Percentiles rank a stretch among this genome's conserved stretches.
phyloP scores from a whole-genome alignment of 2,888 invertebrate genomes.

The Dinocampus coccinellae region DNA sequence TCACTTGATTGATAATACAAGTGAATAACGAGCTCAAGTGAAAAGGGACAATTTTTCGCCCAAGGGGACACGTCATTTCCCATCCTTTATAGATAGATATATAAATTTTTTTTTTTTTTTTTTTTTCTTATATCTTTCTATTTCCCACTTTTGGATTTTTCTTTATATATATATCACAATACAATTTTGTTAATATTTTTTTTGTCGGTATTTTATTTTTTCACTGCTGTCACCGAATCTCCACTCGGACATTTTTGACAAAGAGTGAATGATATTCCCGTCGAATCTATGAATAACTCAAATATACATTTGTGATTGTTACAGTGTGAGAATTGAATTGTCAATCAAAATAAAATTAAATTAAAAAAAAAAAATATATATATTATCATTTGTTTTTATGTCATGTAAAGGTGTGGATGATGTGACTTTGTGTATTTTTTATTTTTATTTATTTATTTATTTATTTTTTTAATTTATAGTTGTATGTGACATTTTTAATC shows the following conservation, averaged over 20 bases:
- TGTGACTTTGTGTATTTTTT: neutral
- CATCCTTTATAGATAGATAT: neutral
- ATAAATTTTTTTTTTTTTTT: neutral
- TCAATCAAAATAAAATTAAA: neutral
- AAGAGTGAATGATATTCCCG: neutral
- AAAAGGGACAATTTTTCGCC: constrained; percentile 6
- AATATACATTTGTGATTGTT: neutral
- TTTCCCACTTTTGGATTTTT: no score
- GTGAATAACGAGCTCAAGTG: constrained; percentile 23
- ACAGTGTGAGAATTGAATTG: neutral
- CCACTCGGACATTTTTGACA: constrained; percentile 1
- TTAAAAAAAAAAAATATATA: no score
- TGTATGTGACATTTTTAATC: neutral
- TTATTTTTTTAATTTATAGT: neutral
- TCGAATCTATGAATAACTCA: neutral
- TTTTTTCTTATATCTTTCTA: no score
- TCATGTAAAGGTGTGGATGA: neutral
- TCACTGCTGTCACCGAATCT: neutral
- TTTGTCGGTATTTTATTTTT: neutral
- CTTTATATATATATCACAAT: neutral
- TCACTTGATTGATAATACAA: constrained; percentile 29
- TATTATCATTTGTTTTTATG: constrained; percentile 3
- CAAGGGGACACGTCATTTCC: constrained; percentile 21
- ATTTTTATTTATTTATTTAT: neutral
- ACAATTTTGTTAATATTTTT: neutral